These are phyloP conservation scores for Leptobrachium ailaonicum DNA, from an alignment of 2,113 vertebrate species.

Conservation along the genomic window DNA sequence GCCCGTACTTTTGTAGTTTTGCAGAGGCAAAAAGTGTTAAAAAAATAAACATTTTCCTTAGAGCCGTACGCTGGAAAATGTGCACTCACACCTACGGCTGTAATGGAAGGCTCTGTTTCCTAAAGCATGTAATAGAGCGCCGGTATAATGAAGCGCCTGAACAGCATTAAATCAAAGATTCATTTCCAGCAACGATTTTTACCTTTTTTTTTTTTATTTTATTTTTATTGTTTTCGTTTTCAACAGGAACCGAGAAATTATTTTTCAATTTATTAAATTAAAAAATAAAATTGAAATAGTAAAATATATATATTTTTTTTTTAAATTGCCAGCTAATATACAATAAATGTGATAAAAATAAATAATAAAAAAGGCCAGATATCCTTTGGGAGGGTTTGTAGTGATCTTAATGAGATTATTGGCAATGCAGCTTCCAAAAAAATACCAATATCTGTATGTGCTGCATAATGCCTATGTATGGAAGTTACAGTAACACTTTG, in stretches of 20 bases:
- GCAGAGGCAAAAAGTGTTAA: slow-evolving; percentile 55
- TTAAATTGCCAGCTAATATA: neutral
- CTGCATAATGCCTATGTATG: too few species aligned
- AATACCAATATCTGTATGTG: too few species aligned
- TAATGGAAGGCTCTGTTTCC: slow-evolving; percentile 53
- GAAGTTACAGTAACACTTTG: too few species aligned
- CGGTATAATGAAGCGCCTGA: slow-evolving; percentile 50
- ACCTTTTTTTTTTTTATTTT: too few species aligned
- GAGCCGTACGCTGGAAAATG: slow-evolving; percentile 54
- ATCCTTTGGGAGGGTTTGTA: too few species aligned
- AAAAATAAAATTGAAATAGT: too few species aligned
- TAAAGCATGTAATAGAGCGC: slow-evolving; percentile 51
- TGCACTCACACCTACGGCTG: slow-evolving; percentile 60
- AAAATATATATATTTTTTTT: neutral
- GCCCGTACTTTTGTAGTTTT: slow-evolving; percentile 56
- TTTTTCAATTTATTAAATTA: too few species aligned
- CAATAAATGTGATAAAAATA: neutral
- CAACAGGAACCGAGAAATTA: too few species aligned
- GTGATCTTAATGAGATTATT: too few species aligned
- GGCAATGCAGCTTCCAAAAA: too few species aligned
- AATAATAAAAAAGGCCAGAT: neutral
- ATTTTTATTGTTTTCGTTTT: too few species aligned
- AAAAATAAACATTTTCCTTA: slow-evolving; percentile 62
- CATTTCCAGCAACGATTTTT: neutral
- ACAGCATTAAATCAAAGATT: slow-evolving; percentile 2